Conservation (phyloP, 1,140 invertebrate species). For the Doryteuthis pealeii region DNA sequence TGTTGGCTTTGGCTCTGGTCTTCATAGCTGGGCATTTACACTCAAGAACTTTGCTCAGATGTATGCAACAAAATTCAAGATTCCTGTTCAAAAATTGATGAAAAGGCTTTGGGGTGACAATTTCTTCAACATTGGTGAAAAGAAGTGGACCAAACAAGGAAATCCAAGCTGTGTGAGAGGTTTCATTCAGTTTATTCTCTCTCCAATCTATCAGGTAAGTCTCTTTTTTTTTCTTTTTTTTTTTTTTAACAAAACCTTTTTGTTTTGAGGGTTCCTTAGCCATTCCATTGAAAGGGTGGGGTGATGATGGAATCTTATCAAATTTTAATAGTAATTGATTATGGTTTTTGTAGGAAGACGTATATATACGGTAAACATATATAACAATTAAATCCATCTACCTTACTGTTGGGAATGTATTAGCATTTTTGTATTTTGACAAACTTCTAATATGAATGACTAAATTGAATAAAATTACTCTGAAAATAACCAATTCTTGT, state of each 20-base stretch:
- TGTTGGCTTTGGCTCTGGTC: constrained; percentile 97
- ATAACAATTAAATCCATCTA: too few relatives aligned
- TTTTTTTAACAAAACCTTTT: not conserved
- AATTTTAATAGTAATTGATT: not conserved
- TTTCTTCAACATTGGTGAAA: constrained; percentile 83
- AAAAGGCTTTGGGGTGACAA: constrained; percentile 91
- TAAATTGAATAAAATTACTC: too few relatives aligned
- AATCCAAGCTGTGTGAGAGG: constrained; percentile 87
- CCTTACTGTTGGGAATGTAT: too few relatives aligned
- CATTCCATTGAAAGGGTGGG: too few relatives aligned
- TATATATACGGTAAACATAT: too few relatives aligned
- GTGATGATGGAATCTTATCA: too few relatives aligned
- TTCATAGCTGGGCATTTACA: constrained; percentile 99
- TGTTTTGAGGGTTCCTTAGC: too few relatives aligned
- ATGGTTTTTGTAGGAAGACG: too few relatives aligned
- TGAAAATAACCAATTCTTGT: too few relatives aligned
- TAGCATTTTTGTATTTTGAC: too few relatives aligned
- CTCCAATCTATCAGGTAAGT: constrained; percentile 93
- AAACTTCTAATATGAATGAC: too few relatives aligned
- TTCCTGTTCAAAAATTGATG: constrained; percentile 96
- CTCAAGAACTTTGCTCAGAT: constrained; percentile 99
- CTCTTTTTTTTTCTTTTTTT: not conserved
- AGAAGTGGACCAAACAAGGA: constrained; percentile 96
- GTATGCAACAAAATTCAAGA: constrained; percentile 98
- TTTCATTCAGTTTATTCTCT: constrained; percentile 97